Conservation (phyloP, 64 coral and sea anemone species). For the Stichodactyla helianthus region DNA sequence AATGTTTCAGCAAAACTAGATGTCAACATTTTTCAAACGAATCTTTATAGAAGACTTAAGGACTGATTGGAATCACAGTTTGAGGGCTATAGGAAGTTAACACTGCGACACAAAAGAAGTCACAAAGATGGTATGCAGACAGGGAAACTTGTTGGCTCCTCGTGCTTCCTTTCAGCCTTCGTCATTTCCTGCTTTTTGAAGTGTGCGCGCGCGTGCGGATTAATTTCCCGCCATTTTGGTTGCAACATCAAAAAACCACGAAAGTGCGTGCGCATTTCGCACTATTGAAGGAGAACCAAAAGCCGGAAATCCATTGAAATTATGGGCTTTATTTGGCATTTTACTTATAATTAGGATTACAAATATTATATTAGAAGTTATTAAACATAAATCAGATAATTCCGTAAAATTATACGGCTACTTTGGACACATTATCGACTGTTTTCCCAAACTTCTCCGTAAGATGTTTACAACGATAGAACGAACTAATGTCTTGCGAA, state of each 20-base stretch:
- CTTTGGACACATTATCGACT: not conserved
- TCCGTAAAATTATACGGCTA: not conserved
- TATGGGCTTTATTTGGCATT: not conserved
- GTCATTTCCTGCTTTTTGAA: conserved; percentile 14
- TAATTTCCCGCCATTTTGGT: conserved; percentile 20
- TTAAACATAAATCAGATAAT: not conserved
- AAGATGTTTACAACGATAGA: not conserved
- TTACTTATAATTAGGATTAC: not conserved
- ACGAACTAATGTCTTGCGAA: not conserved
- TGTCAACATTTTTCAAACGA: not conserved
- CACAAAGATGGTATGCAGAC: not conserved
- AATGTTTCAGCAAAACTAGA: not conserved
- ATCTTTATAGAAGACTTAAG: not conserved
- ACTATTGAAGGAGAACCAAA: not conserved
- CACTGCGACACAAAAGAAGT: not conserved
- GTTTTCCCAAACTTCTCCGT: not conserved
- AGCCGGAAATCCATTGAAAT: not conserved
- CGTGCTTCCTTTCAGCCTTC: not conserved
- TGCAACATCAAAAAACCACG: not conserved
- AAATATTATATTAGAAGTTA: not conserved
- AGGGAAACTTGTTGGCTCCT: conserved; percentile 3
- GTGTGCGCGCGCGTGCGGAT: conserved; percentile 8
- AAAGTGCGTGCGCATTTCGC: not conserved
- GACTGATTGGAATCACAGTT: not conserved
- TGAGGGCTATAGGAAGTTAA: not conserved